phyloP scores from a whole-genome alignment of 2,797 vertebrate species.

The Protosalanx chinensis region DNA sequence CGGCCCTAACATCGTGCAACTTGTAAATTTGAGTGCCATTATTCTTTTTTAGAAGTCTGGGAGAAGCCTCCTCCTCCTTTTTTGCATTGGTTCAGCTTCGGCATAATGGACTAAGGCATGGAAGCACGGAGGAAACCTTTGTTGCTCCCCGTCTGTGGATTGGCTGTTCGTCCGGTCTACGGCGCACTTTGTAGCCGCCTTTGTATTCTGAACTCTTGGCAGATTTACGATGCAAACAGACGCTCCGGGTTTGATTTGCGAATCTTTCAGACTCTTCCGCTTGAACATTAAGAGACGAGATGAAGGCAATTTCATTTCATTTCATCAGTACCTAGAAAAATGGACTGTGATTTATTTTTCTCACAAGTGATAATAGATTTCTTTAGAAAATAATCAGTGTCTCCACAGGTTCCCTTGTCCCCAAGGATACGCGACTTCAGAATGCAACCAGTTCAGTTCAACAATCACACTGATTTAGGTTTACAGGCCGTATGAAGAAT shows the following conservation, averaged over 20 bases:
- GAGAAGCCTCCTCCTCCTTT: constrained; percentile 26
- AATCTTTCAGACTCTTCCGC: constrained; percentile 46
- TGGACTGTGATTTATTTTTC: constrained; percentile 34
- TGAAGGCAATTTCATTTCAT: constrained; percentile 57
- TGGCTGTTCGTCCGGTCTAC: constrained; percentile 45
- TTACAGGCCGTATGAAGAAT: not conserved
- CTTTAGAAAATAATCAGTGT: constrained; percentile 22
- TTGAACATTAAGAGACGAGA: constrained; percentile 23
- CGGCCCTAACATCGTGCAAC: constrained; percentile 65
- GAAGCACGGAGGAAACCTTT: constrained; percentile 32
- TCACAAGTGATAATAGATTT: constrained; percentile 38
- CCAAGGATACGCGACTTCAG: constrained; percentile 10
- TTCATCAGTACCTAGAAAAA: constrained; percentile 54
- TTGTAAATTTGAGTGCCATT: constrained; percentile 62
- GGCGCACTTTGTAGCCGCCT: constrained; percentile 36
- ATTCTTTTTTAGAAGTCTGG: constrained; percentile 55
- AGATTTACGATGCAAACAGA: constrained; percentile 42
- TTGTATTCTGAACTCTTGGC: constrained; percentile 49
- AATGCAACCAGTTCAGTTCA: constrained; percentile 24
- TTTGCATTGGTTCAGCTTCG: constrained; percentile 53
- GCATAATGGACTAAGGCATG: constrained; percentile 49
- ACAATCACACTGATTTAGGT: constrained; percentile 21
- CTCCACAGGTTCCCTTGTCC: constrained; percentile 2
- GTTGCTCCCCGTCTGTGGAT: constrained; percentile 30
- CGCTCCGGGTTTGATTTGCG: constrained; percentile 45